These are phyloP conservation scores for Syrphus vitripennis DNA, from an alignment of 2,888 invertebrate species.

Conservation along the genomic window DNA sequence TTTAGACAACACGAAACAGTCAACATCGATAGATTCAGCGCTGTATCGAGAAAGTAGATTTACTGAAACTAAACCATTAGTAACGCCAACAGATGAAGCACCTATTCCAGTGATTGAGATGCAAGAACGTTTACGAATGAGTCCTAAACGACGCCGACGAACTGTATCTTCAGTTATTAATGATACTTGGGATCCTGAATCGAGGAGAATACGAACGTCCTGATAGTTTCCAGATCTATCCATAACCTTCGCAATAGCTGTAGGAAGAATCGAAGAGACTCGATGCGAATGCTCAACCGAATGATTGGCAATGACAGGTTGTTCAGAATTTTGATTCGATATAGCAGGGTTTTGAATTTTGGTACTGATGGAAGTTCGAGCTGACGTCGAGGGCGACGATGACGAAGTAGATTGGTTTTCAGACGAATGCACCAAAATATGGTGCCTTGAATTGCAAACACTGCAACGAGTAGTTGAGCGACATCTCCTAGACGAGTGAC, in stretches of 20 bases:
- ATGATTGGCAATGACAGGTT: not conserved
- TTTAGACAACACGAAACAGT: not conserved
- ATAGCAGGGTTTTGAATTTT: not conserved
- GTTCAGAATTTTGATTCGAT: not conserved
- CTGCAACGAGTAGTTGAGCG: not conserved
- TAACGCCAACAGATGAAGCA: not conserved
- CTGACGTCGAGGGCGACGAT: too few relatives aligned
- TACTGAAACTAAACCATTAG: not conserved
- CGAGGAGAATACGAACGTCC: not conserved
- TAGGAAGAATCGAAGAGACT: not conserved
- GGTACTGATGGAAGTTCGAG: too few relatives aligned
- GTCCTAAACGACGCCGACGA: not conserved
- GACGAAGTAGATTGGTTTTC: not conserved
- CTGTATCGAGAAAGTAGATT: not conserved
- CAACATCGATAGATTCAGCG: not conserved
- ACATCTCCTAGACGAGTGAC: slow-evolving; percentile 5
- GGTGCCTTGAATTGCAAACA: not conserved
- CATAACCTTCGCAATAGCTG: not conserved
- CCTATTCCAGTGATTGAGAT: slow-evolving; percentile 4
- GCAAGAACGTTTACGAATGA: not conserved
- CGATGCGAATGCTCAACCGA: not conserved
- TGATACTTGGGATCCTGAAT: not conserved
- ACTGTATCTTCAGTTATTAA: not conserved
- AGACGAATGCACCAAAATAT: not conserved
- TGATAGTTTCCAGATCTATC: not conserved